Evolutionary conservation across 2,888 invertebrate genomes (phyloP), one percentile per base, ranked within the genome.

Genomic region (Aphodius granarius): DNA sequence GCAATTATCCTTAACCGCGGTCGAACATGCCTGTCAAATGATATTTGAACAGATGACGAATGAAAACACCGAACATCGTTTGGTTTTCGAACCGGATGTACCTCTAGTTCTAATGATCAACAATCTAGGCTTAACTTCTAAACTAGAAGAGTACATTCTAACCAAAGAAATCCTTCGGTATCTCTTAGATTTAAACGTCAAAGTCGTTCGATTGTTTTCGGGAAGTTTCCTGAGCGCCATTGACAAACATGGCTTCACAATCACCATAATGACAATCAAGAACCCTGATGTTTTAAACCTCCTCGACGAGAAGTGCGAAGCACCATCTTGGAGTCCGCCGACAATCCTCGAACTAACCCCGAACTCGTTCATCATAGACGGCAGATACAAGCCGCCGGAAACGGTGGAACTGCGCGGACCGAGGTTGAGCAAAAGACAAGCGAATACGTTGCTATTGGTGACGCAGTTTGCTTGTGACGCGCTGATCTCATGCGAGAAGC

Each of bases 241-340:
- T 68, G 93, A 95, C 82, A 94, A 94, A 90, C 91, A 92, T 73
- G 96, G 95, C 5, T 89, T 95, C 80, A 93, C 94, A 79, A 88
- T 97, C 21, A 93, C 94, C 15, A 80, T 96, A 17, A 82, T 94
- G 9, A 90, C 91, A 79, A 83, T 92, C 9, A 87, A 86, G 13
- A 85, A 89, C 74, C 77, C 83, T 4, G 81, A 87, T 23, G 87
- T 92, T 86, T 78, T 93, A 76, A 82, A 86, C 4, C 88, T 89
- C 66, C 86, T 94, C 19, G 93, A 94, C 82, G 88, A 87, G 3
- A 86, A 88, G 9, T 92, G 92, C 0, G 86, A 86, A 18, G 91
- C 91, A 0, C 88, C 90, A 6, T 88, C 88, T 63, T 92, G 92
- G 93, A 78, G 73, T 5, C 68, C 20, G 21, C 68, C 68, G 6